phyloP scores from a whole-genome alignment of 2,797 vertebrate species.

The Pyrrhura leucotis region DNA sequence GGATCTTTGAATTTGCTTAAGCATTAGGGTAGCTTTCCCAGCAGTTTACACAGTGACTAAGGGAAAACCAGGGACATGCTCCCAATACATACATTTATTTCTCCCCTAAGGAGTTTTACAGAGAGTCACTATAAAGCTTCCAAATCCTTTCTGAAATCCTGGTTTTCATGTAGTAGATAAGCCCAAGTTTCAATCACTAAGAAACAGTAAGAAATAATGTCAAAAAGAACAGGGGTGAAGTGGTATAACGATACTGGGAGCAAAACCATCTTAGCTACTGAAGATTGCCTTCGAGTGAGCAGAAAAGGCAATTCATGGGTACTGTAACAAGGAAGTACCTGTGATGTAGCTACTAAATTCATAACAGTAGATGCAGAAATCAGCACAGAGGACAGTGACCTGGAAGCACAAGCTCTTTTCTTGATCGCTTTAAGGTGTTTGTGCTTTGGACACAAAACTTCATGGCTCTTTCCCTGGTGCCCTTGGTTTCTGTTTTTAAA shows the following conservation, averaged over 20 bases:
- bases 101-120: background rate
- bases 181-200: background rate
- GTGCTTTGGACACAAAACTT: background rate
- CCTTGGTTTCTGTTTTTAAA: background rate
- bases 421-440: background rate
- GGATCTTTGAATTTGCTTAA: background rate
- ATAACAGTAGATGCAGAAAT: background rate
- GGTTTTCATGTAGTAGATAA: background rate
- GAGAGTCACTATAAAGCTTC: background rate
- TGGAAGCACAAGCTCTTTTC: background rate
- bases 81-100: background rate
- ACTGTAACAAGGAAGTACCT: background rate
- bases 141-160: background rate
- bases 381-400: background rate
- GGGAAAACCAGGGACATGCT: background rate
- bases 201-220: background rate
- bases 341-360: background rate
- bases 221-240: background rate
- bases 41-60: background rate
- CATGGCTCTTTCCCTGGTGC: rapidly evolving
- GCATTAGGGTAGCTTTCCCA: background rate
- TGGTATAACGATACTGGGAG: background rate
- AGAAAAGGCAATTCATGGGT: background rate
- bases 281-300: background rate
- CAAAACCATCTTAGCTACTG: background rate